phyloP scores from a whole-genome alignment of 1,140 invertebrate genomes.

The Rhagoletis pomonella region DNA sequence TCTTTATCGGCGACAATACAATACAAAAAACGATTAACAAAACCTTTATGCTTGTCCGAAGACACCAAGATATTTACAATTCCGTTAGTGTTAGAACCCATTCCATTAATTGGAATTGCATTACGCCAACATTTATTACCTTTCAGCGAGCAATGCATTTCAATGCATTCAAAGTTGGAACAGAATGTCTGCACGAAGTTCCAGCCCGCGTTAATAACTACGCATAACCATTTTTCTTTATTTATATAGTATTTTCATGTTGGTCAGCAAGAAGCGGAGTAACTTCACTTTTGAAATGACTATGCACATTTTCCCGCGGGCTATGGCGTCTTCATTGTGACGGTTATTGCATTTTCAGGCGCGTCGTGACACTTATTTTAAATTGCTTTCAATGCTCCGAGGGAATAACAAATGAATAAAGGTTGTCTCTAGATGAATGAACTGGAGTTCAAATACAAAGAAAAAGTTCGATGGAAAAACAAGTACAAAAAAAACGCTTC shows the following conservation, averaged over 20 bases:
- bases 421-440: neutral
- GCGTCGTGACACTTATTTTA: conserved; percentile 49
- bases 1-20: conserved; percentile 43
- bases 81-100: conserved; percentile 38
- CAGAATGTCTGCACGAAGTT: conserved; percentile 12
- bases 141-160: conserved; percentile 6
- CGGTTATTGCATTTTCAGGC: conserved; percentile 44
- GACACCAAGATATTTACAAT: conserved; percentile 7
- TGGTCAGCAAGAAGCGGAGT: conserved; percentile 2
- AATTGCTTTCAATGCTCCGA: conserved; percentile 34
- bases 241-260: neutral
- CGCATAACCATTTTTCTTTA: neutral
- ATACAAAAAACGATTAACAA: conserved; percentile 10
- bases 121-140: conserved; percentile 44
- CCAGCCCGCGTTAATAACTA: neutral
- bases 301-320: conserved; percentile 21
- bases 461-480: no score
- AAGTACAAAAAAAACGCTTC: no score
- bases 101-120: conserved; percentile 43
- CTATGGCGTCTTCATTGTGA: conserved; percentile 39
- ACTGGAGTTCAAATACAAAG: no score
- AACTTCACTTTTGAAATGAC: conserved; percentile 6
- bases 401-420: neutral
- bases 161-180: neutral
- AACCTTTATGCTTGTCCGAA: conserved; percentile 14